Conservation (phyloP, 2,888 invertebrate species). For the Beris chalybata region DNA sequence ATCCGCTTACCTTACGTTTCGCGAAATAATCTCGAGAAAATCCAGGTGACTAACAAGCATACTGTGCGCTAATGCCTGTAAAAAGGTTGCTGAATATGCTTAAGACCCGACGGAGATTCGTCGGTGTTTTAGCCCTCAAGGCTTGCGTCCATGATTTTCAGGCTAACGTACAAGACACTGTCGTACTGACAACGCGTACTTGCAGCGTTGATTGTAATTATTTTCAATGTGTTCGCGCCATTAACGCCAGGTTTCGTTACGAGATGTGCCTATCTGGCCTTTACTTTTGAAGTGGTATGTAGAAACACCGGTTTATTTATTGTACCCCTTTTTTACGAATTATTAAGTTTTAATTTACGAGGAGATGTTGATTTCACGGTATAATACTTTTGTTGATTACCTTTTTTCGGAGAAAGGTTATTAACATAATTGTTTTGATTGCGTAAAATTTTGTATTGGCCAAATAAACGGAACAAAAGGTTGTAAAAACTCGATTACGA, state of each 20-base stretch:
- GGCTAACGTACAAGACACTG: slow-evolving; percentile 2
- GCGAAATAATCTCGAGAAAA: too few relatives aligned
- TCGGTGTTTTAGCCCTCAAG: background rate
- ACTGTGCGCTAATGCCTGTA: too few relatives aligned
- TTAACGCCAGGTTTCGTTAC: slow-evolving; percentile 26
- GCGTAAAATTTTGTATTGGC: too few relatives aligned
- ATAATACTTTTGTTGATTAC: too few relatives aligned
- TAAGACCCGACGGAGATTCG: background rate
- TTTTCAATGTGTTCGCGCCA: slow-evolving; percentile 32
- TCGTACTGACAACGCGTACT: background rate
- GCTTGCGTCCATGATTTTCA: background rate
- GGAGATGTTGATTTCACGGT: background rate
- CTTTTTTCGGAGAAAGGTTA: too few relatives aligned
- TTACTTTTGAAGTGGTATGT: slow-evolving; percentile 16
- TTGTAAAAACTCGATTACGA: too few relatives aligned
- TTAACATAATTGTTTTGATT: too few relatives aligned
- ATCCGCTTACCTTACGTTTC: too few relatives aligned
- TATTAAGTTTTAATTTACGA: slow-evolving; percentile 27
- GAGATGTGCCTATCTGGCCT: slow-evolving; percentile 21
- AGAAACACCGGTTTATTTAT: background rate
- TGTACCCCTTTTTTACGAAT: background rate
- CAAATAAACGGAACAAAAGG: too few relatives aligned
- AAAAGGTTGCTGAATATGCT: too few relatives aligned
- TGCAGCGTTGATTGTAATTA: slow-evolving; percentile 22
- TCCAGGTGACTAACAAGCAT: too few relatives aligned